A percentile compares a stretch with the other conserved stretches of the same genome.
These are phyloP conservation scores for Formica aserva DNA, from an alignment of 2,888 invertebrate genomes.

Conservation along the genomic window DNA sequence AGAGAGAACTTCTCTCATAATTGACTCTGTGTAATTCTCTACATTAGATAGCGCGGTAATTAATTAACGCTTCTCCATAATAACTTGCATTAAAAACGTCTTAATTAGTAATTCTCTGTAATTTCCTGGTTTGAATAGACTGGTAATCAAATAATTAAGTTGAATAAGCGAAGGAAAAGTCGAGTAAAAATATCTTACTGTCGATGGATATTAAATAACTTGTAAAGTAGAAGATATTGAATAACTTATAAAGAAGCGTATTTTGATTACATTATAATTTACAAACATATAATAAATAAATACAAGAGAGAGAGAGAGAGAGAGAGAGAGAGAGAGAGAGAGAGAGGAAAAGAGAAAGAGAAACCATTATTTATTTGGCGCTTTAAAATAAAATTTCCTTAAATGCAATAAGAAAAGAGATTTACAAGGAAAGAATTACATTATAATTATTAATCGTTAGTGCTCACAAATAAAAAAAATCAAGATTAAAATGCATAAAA, in stretches of 20 bases:
- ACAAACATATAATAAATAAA: not conserved
- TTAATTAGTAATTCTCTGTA: constrained; percentile 46
- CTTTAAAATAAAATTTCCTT: not conserved
- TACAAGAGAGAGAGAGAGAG: not conserved
- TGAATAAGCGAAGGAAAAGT: constrained; percentile 14
- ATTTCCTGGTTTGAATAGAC: constrained; percentile 52
- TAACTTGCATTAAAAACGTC: constrained; percentile 34
- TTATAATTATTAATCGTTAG: not conserved
- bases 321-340: too few species aligned
- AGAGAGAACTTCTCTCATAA: constrained; percentile 43
- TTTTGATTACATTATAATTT: not conserved
- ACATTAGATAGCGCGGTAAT: constrained; percentile 39
- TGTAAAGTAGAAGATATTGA: not conserved
- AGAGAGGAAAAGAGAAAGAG: too few species aligned
- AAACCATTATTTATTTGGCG: not conserved
- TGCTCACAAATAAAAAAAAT: not conserved
- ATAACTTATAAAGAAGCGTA: not conserved
- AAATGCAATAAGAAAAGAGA: not conserved
- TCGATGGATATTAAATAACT: constrained; percentile 27
- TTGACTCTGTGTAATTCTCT: constrained; percentile 51
- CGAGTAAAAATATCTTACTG: constrained; percentile 9
- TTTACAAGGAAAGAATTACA: not conserved
- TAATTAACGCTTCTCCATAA: constrained; percentile 39
- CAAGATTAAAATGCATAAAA: too few species aligned
- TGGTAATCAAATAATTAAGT: constrained; percentile 45